Percentiles rank a stretch among this genome's conserved stretches.
phyloP scores from a whole-genome alignment of 1,140 invertebrate genomes.

The Drosophila paulistorum region DNA sequence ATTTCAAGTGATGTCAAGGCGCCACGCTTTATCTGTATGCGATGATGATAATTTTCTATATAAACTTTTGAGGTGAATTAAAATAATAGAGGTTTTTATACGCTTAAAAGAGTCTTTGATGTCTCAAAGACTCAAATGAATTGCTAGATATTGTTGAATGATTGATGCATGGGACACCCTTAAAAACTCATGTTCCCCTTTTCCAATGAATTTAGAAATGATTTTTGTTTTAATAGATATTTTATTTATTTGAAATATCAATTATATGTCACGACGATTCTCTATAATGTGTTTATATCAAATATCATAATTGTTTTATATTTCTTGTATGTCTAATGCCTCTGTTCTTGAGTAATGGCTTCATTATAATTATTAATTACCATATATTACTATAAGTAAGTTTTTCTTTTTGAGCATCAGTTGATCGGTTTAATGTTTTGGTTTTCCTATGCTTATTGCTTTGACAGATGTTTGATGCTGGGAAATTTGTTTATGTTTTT shows the following conservation, averaged over 20 bases:
- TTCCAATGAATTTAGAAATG: background rate
- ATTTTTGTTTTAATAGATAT: constrained; percentile 53
- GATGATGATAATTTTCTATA: too few relatives aligned
- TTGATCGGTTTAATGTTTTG: constrained; percentile 20
- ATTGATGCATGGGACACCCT: too few relatives aligned
- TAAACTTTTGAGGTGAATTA: too few relatives aligned
- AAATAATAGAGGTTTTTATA: too few relatives aligned
- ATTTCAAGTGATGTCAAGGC: too few relatives aligned
- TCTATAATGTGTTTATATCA: constrained; percentile 32
- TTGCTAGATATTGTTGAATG: too few relatives aligned
- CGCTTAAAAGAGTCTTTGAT: too few relatives aligned
- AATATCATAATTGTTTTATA: constrained; percentile 43
- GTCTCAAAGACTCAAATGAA: too few relatives aligned
- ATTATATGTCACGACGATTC: constrained; percentile 35
- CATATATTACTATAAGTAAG: constrained; percentile 38
- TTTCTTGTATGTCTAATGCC: constrained; percentile 6
- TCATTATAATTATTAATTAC: constrained; percentile 2
- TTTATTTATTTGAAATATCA: constrained; percentile 62
- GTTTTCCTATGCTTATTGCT: constrained; percentile 22
- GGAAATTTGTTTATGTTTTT: background rate
- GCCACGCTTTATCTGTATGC: too few relatives aligned
- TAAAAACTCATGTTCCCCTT: too few relatives aligned
- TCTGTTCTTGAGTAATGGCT: constrained; percentile 22
- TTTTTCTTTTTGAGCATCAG: constrained; percentile 43
- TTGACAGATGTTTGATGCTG: constrained; percentile 31